These are phyloP conservation scores for Poecilia picta DNA, from an alignment of 2,797 vertebrate species.

Conservation along the genomic window DNA sequence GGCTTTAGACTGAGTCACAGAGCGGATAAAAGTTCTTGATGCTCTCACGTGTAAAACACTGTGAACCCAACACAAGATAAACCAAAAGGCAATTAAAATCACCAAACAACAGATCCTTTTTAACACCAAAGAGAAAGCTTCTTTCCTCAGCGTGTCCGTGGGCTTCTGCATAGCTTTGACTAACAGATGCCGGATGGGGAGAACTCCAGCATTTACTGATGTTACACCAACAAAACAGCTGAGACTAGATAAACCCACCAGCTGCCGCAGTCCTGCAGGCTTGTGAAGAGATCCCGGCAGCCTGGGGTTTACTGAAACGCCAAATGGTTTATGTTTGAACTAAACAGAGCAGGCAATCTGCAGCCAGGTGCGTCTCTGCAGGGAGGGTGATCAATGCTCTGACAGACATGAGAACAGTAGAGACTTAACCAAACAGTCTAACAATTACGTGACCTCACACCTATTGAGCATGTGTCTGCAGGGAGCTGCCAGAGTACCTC, in stretches of 20 bases:
- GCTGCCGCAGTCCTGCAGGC: conserved; percentile 27
- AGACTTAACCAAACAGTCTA: conserved; percentile 29
- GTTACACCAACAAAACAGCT: conserved; percentile 21
- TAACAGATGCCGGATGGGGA: not conserved
- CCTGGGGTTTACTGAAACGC: conserved; percentile 65
- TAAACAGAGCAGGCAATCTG: conserved; percentile 68
- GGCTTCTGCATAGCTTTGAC: not conserved
- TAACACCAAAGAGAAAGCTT: not conserved
- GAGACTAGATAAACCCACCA: conserved; percentile 17
- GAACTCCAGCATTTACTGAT: not conserved
- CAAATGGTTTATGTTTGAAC: conserved; percentile 66
- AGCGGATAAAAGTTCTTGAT: not conserved
- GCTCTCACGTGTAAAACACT: not conserved
- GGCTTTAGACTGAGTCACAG: not conserved
- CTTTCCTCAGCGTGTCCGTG: not conserved
- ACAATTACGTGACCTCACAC: conserved; percentile 36
- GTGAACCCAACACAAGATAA: not conserved
- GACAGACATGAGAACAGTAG: conserved; percentile 23
- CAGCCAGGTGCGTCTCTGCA: conserved; percentile 35
- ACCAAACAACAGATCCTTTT: not conserved
- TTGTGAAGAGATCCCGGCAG: conserved; percentile 26
- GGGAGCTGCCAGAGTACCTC: not conserved
- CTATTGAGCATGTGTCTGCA: conserved; percentile 15
- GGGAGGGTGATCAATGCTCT: conserved; percentile 23
- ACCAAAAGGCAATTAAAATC: not conserved